Base-by-base conservation (phyloP, 1,140 invertebrate genomes). In the Hylaeus volcanicus region DNA sequence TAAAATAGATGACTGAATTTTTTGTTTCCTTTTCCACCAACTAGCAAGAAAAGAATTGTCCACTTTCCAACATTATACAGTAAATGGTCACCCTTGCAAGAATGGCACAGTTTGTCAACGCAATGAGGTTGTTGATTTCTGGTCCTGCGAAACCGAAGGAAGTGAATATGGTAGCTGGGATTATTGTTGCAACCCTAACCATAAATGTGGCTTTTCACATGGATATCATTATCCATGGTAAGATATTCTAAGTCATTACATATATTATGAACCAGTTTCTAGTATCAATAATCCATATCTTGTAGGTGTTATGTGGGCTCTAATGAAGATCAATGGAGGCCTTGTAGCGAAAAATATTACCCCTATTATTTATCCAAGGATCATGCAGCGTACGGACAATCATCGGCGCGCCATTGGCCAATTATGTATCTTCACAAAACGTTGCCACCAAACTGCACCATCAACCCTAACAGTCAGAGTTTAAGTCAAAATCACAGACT, bases 291-390 rank as follows among this genome's bases (percentile, higher is more conserved):
- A 60, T 80, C 79, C 56, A 51, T 41, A 12, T 53, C 68, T 69
- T 43, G 2, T 82, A 97, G 96, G 96, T 97, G 96, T 89, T 96
- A 96, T 90, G 97, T 97, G 3, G 97, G 97, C 64, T 94, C 95
- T 11, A 92, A 92, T 1, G 91, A 94, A 11, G 96, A 97, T 60
- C 96, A 97, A 93, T 97, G 96, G 96, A 93, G 97, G 41, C 97
- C 97, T 39, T 97, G 97, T 89, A 97, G 96, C 86, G 96, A 97
- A 81, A 94, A 95, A 53, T 97, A 97, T 88, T 96, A 95, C 87
- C 96, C 96, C 0, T 94, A 94, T 86, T 80, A 48, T 77, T 56
- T 60, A 8, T 37, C 53, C 60, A 74, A 37, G 11, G 68, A 84
- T 64, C 37, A 55, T 48, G 55, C 76, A 3, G n/a, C 37, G 3